Base-by-base conservation (phyloP, 2,113 vertebrate species). In the Ictalurus punctatus region DNA sequence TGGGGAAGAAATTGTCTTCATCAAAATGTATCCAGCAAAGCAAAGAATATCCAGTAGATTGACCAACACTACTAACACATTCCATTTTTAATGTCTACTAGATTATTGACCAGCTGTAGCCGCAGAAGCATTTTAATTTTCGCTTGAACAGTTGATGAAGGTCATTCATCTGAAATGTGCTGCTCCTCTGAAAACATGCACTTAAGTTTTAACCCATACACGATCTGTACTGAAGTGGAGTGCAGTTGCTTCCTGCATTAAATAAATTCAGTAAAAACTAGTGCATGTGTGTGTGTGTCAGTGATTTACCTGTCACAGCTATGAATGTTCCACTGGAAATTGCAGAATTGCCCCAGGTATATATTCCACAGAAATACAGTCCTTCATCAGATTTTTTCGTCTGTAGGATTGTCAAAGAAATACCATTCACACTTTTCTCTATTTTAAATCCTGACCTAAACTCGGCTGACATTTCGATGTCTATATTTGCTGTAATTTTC, bases 321-420 rank as follows among this genome's bases (percentile, higher is more conserved):
- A 82, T 0, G 6, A 83, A 88, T 58, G 63, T 83, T 40, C 86
- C 86, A 56, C 9, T 88, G 21, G 52, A 83, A 59, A 88, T 59
- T 5, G 56, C 1, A 73, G n/a, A 16, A 73, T 88, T 52, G 25
- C 25, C 30, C 54, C 61, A 73, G 30, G 23, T 13, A 58, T 27
- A 30, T 13, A 59, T 3, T 83, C 86, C 86, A 83, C 86, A 88
- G 79, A 73, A 83, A 34, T 88, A 88, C 21, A 73, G 17, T 16
- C 86, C 86, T 83, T 88, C 86, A n/a, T 88, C 86, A 2, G 37
- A 8, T 69, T 83, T 82, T 1, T 23, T 88, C 4, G 7, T 10
- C 4, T 59, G n/a, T 21, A 9, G 0, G 56, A 87, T 81, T 9
- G 78, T 69, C 5, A 87, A 52, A 23, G 16, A 54, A 56, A 82